Base-by-base conservation (phyloP, 1,140 invertebrate species). In the Drosophila arizonae region DNA sequence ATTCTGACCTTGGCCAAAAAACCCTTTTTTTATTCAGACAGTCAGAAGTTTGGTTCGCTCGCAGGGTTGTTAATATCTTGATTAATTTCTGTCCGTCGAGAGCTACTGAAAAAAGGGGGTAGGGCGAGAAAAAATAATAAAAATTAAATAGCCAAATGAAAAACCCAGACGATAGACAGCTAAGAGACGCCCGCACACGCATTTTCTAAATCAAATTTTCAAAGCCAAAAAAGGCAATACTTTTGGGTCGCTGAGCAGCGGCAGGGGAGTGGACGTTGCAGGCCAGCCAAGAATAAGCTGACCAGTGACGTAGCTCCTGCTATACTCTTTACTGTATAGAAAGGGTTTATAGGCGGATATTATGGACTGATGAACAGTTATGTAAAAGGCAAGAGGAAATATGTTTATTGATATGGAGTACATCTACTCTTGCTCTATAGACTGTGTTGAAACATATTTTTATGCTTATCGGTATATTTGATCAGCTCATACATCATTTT, bases 161-260 rank as follows among this genome's bases (percentile, higher is more conserved):
- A 61, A 68, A 4, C 52, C 64, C 65, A 68, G 48, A 52, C 66
- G 36, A 52, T 52, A 46, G 30, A 45, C n/a, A 41, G 30, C 10
- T 51, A 24, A 54, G 5, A 41, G 70, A 24, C 36, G 43, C 67
- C 43, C 63, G 64, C 84, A 80, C 70, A 88, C 84, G 76, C 77
- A 84, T 88, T 87, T 80, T 70, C 77, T 58, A 89, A 84, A 88
- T 88, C 85, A 80, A 84, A 88, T 80, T 87, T 88, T 79, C 70
- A 66, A 77, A 79, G 77, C 68, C 71, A 63, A 62, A 78, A 72
- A 45, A 63, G 52, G 54, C 58, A 69, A 65, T 51, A 54, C 26
- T 41, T 41, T 45, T 17, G 6, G 52, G 28, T 61, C 4, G 30
- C 8, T 33, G 30, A n/a, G 26, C 5, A 24, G 24, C 1, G n/a